Evolutionary conservation across 1,140 invertebrate genomes (phyloP).

Genomic region (Periplaneta americana): DNA sequence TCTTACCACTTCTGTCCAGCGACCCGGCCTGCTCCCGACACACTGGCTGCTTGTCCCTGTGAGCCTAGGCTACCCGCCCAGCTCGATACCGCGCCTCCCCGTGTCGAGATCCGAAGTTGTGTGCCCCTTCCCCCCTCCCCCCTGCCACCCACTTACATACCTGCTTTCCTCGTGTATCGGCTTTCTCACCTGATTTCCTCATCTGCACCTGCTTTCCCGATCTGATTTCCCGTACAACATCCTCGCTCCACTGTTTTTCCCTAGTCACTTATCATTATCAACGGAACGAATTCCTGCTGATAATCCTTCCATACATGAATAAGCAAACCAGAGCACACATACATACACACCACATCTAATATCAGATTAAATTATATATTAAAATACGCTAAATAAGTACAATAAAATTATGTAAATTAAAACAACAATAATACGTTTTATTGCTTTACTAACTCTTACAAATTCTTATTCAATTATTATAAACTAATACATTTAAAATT

Average conservation of each 20-base stretch:
- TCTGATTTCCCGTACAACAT: constrained; percentile 21
- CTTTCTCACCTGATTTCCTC: constrained; percentile 18
- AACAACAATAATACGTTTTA: too few relatives aligned
- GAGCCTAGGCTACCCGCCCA: not conserved
- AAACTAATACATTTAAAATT: too few relatives aligned
- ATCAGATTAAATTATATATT: too few relatives aligned
- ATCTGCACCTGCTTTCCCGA: not conserved
- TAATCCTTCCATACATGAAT: too few relatives aligned
- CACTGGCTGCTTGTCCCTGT: not conserved
- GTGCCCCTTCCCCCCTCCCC: constrained; percentile 20
- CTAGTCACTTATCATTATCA: not conserved
- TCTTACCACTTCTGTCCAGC: not conserved
- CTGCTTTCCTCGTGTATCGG: constrained; percentile 23
- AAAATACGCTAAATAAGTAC: too few relatives aligned
- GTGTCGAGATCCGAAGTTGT: not conserved
- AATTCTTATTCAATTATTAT: too few relatives aligned
- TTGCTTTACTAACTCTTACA: too few relatives aligned
- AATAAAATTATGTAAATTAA: too few relatives aligned
- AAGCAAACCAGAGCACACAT: too few relatives aligned
- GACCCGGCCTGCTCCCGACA: not conserved
- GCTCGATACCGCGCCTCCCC: not conserved
- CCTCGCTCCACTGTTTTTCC: not conserved
- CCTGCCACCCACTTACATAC: constrained; percentile 24
- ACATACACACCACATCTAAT: too few relatives aligned
- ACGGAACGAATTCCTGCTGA: too few relatives aligned